Percentiles rank a stretch among this genome's conserved stretches.
Conservation (phyloP, 2,113 vertebrate genomes). For the Brachyhypopomus gauderio region DNA sequence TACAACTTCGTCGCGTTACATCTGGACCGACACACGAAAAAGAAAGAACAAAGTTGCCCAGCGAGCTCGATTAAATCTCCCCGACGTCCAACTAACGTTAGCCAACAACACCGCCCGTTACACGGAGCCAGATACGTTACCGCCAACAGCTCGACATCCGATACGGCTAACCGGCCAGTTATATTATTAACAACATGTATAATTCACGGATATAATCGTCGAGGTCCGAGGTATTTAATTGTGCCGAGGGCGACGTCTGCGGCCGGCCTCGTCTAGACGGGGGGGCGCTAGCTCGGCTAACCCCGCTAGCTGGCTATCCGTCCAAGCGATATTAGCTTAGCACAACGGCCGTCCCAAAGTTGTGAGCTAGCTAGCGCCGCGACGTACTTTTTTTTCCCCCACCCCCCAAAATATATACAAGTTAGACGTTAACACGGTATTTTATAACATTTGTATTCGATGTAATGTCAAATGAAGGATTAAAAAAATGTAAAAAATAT, state of each 20-base stretch:
- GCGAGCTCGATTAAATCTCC: neutral
- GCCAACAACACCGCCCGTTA: too few species aligned
- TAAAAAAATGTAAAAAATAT: neutral
- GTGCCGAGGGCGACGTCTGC: neutral
- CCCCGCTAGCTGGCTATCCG: neutral
- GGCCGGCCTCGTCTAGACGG: neutral
- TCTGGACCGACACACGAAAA: neutral
- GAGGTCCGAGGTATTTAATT: too few species aligned
- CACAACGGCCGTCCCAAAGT: neutral
- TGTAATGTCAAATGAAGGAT: neutral
- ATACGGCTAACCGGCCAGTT: too few species aligned
- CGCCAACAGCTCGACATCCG: too few species aligned
- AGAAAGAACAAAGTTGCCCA: neutral
- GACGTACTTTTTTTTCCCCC: neutral
- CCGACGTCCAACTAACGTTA: too few species aligned
- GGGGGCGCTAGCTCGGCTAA: neutral
- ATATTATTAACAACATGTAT: too few species aligned
- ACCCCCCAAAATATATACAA: neutral
- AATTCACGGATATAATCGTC: too few species aligned
- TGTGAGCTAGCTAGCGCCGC: conserved; percentile 18
- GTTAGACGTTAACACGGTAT: too few species aligned
- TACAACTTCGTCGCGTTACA: neutral
- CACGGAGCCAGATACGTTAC: too few species aligned
- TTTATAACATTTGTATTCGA: too few species aligned
- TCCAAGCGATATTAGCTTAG: too few species aligned